Conservation (phyloP, 2,888 invertebrate genomes). For the Trileptium ribeirensis region DNA sequence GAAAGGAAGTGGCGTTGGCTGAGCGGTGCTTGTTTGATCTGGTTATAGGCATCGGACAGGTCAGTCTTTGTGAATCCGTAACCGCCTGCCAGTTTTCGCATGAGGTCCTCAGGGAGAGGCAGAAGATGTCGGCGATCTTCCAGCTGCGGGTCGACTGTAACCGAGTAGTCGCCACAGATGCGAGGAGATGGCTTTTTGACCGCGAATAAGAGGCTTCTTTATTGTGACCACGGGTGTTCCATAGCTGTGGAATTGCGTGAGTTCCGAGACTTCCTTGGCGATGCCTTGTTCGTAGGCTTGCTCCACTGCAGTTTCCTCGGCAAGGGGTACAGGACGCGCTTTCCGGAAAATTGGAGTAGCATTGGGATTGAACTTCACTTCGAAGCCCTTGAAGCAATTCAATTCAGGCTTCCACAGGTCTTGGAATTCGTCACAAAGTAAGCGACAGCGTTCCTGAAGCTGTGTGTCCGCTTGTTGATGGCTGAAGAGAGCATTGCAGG, state of each 20-base stretch:
- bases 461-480: too few relatives aligned
- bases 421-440: background rate
- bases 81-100: constrained; percentile 4
- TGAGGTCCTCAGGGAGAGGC: background rate
- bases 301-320: background rate
- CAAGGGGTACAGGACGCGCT: constrained; percentile 1
- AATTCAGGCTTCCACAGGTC: constrained; percentile 6
- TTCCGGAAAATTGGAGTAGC: background rate
- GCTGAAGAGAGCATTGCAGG: too few relatives aligned
- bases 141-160: constrained; percentile 4
- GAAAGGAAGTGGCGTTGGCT: constrained; percentile 2
- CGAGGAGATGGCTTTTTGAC: background rate
- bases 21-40: background rate
- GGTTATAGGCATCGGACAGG: constrained; percentile 4
- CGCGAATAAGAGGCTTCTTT: background rate
- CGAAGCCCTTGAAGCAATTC: background rate
- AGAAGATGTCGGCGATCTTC: constrained; percentile 2
- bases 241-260: background rate
- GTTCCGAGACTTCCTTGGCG: constrained; percentile 1
- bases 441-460: background rate
- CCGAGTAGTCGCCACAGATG: background rate
- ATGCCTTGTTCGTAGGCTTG: background rate
- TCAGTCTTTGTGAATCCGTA: background rate
- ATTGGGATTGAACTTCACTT: constrained; percentile 2
- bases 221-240: constrained; percentile 8